Base-by-base conservation (phyloP, 2,113 vertebrate genomes). In the Holacanthus passer region DNA sequence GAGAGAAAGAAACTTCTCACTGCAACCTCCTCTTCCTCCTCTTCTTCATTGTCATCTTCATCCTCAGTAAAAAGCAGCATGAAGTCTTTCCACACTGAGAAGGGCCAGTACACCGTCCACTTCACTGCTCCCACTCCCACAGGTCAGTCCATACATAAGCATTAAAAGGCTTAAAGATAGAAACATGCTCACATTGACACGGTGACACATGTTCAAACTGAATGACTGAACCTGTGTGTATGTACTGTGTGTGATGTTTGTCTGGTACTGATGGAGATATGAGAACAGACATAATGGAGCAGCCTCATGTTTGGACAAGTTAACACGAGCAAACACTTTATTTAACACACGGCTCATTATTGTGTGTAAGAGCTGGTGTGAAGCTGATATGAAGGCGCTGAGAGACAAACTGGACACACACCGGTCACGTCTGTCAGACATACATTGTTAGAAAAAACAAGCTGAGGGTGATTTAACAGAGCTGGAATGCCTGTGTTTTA, bases 71-170 rank as follows among this genome's bases (percentile, higher is more conserved):
- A 35, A 13, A 69, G 62, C 29, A 90, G 78, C 27, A 63, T 68
- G 60, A 95, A 88, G 81, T 83, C 77, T 0, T 90, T 94, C 50
- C 86, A 90, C 81, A 90, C 88, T 19, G 89, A 93, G 78, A 91
- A 19, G 11, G 92, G 93, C 29, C 91, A 90, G 72, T 92, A 92
- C 83, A 88, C 69, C 41, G 48, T 93, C 72, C 60, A 83, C 12
- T 5, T 80, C 32, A 39, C 17, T 1, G 56, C 78, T 6, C 68
- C 81, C 9, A 12, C 78, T 6, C 68, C 81, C 9, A 12, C 88
- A 82, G 93, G 93, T 94, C 32, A 58, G 79, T 73, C 0, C 29
- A 32, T 0, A 45, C 11, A 45, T 3, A 45, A 16, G 3, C 4
- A 45, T 45, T 45, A 41, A 45, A 45, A 45, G 9, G n/a, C n/a